phyloP scores from a whole-genome alignment of 2,797 vertebrate species.

The Heteromormyrus szaboi region DNA sequence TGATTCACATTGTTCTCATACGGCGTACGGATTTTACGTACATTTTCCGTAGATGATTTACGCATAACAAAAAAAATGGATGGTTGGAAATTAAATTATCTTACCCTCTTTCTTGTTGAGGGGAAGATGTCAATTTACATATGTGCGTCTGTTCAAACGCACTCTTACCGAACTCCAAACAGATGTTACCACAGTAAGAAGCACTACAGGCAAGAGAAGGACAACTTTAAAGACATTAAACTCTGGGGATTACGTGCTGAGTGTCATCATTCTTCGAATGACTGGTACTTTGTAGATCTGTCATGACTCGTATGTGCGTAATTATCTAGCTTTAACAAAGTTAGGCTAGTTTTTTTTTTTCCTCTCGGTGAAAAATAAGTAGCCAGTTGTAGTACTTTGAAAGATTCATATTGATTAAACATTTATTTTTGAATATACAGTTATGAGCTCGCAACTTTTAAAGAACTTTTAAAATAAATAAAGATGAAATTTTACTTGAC shows the following conservation, averaged over 20 bases:
- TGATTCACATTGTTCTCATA: neutral
- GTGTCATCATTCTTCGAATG: neutral
- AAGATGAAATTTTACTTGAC: neutral
- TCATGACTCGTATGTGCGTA: neutral
- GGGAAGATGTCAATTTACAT: slow-evolving; percentile 90
- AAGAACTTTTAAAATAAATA: neutral
- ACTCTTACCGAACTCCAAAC: neutral
- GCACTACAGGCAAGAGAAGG: slow-evolving; percentile 14
- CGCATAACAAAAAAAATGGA: neutral
- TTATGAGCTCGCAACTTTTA: neutral
- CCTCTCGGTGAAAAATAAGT: neutral
- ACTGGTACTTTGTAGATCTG: neutral
- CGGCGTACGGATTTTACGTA: neutral
- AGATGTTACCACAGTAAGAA: slow-evolving; percentile 19
- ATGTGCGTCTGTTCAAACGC: slow-evolving; percentile 72
- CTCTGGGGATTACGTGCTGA: slow-evolving; percentile 11
- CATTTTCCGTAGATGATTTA: neutral
- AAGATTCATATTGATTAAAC: neutral
- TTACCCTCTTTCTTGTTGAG: slow-evolving; percentile 48
- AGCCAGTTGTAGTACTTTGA: neutral
- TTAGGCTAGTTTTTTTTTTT: neutral
- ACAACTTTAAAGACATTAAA: slow-evolving; percentile 23
- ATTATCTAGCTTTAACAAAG: neutral
- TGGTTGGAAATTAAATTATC: slow-evolving; percentile 9
- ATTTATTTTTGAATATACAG: neutral